Base-by-base conservation (phyloP, 2,888 invertebrate species). In the Epinotia nisella region DNA sequence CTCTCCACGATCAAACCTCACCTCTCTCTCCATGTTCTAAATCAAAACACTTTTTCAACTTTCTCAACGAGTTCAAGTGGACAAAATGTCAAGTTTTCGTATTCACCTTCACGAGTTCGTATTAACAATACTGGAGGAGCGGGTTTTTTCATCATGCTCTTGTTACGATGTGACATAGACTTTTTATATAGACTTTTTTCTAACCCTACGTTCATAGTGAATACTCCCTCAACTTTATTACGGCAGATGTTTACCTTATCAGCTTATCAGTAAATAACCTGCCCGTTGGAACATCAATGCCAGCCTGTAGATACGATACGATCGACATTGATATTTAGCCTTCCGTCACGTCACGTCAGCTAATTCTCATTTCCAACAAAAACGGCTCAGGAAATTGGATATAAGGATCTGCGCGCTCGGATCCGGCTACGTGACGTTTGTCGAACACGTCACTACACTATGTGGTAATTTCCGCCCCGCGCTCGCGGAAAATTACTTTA, bases 401-500 rank as follows among this genome's bases (percentile, higher is more conserved):
- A 92, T 92, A 92, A 92, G 93, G 91, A 93, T 93, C 93, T 93
- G 89, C 89, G 89, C 88, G 89, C 87, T 83, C 83, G 88, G 89
- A 88, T 91, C 91, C 92, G 91, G 90, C 89, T 91, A 92, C 93
- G 93, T 92, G 93, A 92, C 93, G 92, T 91, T 91, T 93, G 92
- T 92, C 92, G 91, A 92, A 93, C 91, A 92, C 91, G 92, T 92
- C 93, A 92, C 90, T 89, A 89, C 90, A 92, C 92, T 93, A 92
- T 93, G 93, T 91, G 89, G 92, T 93, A 93, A 93, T 93, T 92
- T 93, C 93, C 93, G 93, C 85, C 89, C 88, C 81, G 84, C 86
- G 90, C 90, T 89, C 88, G 91, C 86, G 91, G 91, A 92, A 93
- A 93, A 93, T 93, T 93, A 93, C 92, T 93, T 93, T 90, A 89